Percentiles rank a stretch among this genome's conserved stretches.
Conservation (phyloP, 2,888 invertebrate genomes). For the Dasypogon diadema region DNA sequence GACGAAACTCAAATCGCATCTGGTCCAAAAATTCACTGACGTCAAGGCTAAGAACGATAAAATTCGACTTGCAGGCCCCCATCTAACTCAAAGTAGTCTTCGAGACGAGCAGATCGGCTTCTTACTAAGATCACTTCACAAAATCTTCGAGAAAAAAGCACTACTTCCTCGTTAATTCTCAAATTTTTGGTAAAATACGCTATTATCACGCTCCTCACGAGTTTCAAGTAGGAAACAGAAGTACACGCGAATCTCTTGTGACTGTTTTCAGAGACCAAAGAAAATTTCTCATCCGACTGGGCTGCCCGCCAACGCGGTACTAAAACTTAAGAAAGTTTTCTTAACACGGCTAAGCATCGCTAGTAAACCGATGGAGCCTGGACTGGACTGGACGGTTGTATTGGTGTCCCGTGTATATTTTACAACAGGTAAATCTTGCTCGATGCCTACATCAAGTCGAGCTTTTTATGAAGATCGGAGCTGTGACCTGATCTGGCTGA, state of each 20-base stretch:
- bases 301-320: constrained; percentile 58
- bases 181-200: neutral
- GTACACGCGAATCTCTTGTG: constrained; percentile 35
- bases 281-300: constrained; percentile 53
- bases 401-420: neutral
- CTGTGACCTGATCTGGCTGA: constrained; percentile 6
- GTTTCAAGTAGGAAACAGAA: constrained; percentile 7
- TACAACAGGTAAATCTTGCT: neutral
- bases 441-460: neutral
- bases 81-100: neutral
- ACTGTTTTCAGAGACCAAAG: constrained; percentile 43
- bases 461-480: constrained; percentile 25
- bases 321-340: constrained; percentile 53
- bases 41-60: constrained; percentile 17
- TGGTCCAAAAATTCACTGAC: constrained; percentile 15
- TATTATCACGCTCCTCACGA: constrained; percentile 8
- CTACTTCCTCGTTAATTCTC: neutral
- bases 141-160: constrained; percentile 4
- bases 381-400: too few relatives aligned
- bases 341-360: neutral
- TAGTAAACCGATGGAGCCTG: neutral
- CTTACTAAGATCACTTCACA: neutral
- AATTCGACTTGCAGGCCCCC: constrained; percentile 22
- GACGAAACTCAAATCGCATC: constrained; percentile 12
- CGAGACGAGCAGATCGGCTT: neutral